phyloP scores from a whole-genome alignment of 2,113 vertebrate species.

The Protobothrops mucrosquamatus region DNA sequence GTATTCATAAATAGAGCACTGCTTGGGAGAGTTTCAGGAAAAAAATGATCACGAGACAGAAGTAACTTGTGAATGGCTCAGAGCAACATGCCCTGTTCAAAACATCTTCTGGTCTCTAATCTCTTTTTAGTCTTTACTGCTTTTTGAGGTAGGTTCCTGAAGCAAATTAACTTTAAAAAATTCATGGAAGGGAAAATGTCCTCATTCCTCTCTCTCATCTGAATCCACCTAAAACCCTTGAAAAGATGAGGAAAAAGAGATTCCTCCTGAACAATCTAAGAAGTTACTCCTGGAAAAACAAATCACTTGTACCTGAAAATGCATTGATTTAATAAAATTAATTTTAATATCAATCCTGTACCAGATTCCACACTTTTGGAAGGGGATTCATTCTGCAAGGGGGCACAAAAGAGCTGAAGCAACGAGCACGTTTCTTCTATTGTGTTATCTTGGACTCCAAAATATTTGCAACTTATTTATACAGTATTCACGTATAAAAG shows the following conservation, averaged over 20 bases:
- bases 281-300: neutral
- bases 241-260: neutral
- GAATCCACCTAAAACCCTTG: neutral
- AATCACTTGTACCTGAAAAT: neutral
- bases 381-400: neutral
- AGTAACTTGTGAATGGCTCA: neutral
- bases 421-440: too few species aligned
- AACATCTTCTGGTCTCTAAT: neutral
- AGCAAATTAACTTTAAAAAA: neutral
- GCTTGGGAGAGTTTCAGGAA: neutral
- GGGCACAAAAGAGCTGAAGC: too few species aligned
- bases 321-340: neutral
- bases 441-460: neutral
- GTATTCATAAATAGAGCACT: neutral
- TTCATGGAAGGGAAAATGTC: neutral
- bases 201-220: neutral
- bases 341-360: neutral
- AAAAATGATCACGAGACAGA: neutral
- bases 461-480: neutral
- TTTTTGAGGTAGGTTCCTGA: neutral
- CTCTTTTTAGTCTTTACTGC: neutral
- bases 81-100: neutral
- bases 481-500: neutral
- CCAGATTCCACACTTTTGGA: neutral
- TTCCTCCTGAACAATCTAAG: neutral